These are phyloP conservation scores for Myxocyprinus asiaticus DNA, from an alignment of 2,113 vertebrate genomes.

Conservation along the genomic window DNA sequence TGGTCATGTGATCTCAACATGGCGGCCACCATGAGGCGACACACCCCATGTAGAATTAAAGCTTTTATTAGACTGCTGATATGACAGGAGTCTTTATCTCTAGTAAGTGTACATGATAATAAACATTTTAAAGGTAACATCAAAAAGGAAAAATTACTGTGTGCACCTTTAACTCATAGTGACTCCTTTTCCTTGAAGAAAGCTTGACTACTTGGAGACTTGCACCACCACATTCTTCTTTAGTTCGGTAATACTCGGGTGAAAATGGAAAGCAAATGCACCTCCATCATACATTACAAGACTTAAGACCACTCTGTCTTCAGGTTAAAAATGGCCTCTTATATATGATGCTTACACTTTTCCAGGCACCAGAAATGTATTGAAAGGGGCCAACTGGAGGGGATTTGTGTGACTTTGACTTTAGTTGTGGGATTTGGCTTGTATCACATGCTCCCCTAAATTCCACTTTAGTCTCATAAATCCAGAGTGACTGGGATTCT, in stretches of 20 bases:
- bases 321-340: background rate
- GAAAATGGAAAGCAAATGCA: background rate
- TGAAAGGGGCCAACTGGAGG: background rate
- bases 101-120: too few species aligned
- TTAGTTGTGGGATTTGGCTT: background rate
- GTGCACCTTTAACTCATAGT: too few species aligned
- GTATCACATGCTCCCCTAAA: slow-evolving; percentile 21
- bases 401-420: slow-evolving; percentile 1
- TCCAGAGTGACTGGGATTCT: slow-evolving; percentile 38
- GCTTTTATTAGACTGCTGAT: too few species aligned
- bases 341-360: background rate
- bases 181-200: background rate
- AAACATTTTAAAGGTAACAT: too few species aligned
- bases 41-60: too few species aligned
- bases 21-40: too few species aligned
- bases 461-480: slow-evolving; percentile 38
- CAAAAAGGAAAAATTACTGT: too few species aligned
- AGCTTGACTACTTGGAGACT: background rate
- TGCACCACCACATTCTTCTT: slow-evolving; percentile 16
- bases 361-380: background rate
- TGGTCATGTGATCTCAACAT: too few species aligned
- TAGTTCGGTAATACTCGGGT: slow-evolving; percentile 1
- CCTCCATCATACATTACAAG: background rate
- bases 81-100: too few species aligned
- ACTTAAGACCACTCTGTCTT: background rate